Base-by-base conservation (phyloP, 2,113 vertebrate species). In the Menidia beryllina region DNA sequence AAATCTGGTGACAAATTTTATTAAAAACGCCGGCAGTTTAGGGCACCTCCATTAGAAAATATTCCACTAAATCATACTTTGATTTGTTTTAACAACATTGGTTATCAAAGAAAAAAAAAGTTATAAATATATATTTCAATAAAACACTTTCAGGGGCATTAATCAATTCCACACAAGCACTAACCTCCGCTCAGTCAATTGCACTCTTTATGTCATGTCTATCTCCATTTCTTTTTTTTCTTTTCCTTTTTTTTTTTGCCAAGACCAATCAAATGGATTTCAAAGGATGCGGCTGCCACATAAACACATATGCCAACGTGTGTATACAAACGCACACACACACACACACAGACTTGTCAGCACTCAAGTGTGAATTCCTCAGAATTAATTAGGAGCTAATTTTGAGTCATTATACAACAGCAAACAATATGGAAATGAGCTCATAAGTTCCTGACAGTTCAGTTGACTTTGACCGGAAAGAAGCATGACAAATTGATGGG, bases 351-450 rank as follows among this genome's bases (percentile, higher is more conserved):
- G 72, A 78, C 21, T 47, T 30, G 69, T 79, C 88, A 88, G 83
- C 89, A 86, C 81, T 91, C 84, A 81, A 88, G 81, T 86, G 88
- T 88, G 88, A 91, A 87, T 90, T 86, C 70, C 79, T 86, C 80
- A 73, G 83, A 92, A 92, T 92, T 92, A 91, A 93, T 92, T 91
- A 89, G 82, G 89, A 84, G 84, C 87, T 92, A 75, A 91, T 92
- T 91, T 91, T 76, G 81, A 91, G 73, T 91, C 83, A 91, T 91
- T 91, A 81, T 86, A 84, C 88, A 85, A 89, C 87, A 84, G 86
- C 86, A 91, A 92, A 92, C 86, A 89, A 86, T 86, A 92, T 90
- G 90, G 81, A 88, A 87, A 92, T 91, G 86, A 88, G 85, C 86
- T 87, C 77, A 62, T 58, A 82, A 86, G 74, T 79, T 84, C 81